Evolutionary conservation across 2,888 invertebrate species (phyloP), one percentile per base, ranked within the genome.

Genomic region (Acrobasis suavella): DNA sequence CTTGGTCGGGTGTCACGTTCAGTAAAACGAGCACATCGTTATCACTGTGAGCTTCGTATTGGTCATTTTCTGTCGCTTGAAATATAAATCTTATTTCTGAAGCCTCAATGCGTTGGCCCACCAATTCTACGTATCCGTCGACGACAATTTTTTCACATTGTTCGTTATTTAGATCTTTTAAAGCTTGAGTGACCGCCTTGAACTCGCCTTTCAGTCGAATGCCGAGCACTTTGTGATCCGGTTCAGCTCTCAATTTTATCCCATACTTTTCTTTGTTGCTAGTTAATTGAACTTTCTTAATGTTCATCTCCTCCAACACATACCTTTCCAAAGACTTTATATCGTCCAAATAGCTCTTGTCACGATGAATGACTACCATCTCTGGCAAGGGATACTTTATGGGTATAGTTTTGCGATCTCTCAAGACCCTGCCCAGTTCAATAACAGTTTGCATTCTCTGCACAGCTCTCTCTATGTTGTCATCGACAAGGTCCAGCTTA

Each of bases 381-480:
- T 99, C 98, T 16, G 97, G 97, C 66, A 99, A 90, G 0, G 99
- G 99, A 90, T 99, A 99, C 93, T 99, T 99, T 2, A 98, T 94
- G 0, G 99, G 98, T 67, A 99, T 94, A 2, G 98, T 98, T 83
- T 97, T 97, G 55, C 98, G 94, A 82, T 99, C 99, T 65, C 99
- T 93, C 65, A 99, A 94, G 9, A 98, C 95, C 69, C 99, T 94
- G 0, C 98, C 99, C 39, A 99, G 89, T 83, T 99, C 99, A 68
- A 99, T 97, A 1, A 99, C 97, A 50, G 95, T 95, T 91, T 99
- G 99, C 98, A 99, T 98, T 71, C 96, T 93, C 39, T 96, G 93
- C 0, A 99, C 98, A 15, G 98, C 96, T 67, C 95, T 93, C 89
- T 99, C 99, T 66, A 99, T 98, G 61, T 95, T 93, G 65, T 93